Conservation (phyloP, 2,797 vertebrate genomes). For the Enteromius argenteus region DNA sequence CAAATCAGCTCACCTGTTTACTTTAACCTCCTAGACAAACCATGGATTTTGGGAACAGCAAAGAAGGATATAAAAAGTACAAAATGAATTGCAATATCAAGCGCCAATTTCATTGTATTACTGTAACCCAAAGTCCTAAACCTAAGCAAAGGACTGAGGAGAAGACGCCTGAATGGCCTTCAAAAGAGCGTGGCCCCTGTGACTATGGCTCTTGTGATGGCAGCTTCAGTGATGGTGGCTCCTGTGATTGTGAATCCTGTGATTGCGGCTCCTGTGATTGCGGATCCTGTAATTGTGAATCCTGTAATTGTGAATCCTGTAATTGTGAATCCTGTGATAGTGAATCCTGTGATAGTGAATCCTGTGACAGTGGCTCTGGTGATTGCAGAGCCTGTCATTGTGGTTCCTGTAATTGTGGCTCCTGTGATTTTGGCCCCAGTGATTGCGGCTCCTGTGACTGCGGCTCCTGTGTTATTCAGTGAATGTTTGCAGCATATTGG, state of each 20-base stretch:
- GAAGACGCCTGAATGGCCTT: neutral
- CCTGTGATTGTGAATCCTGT: neutral
- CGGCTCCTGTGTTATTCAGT: too few species aligned
- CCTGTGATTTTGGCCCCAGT: neutral
- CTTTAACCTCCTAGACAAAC: neutral
- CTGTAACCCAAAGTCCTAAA: neutral
- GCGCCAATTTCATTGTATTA: neutral
- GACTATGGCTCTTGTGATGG: too few species aligned
- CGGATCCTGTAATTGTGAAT: neutral
- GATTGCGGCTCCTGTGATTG: neutral
- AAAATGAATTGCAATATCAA: neutral
- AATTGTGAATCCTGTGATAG: too few species aligned
- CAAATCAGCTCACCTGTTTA: neutral
- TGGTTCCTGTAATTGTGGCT: fast-evolving
- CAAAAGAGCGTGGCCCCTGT: neutral
- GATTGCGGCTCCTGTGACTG: neutral
- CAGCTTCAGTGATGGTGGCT: too few species aligned
- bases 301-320: too few species aligned
- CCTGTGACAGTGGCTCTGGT: too few species aligned
- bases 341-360: too few species aligned
- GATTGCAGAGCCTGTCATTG: neutral
- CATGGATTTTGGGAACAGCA: neutral
- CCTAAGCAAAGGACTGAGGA: neutral
- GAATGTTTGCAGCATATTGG: too few species aligned
- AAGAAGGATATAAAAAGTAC: neutral